Conservation (phyloP, 1,140 invertebrate genomes). For the Adelges cooleyi region DNA sequence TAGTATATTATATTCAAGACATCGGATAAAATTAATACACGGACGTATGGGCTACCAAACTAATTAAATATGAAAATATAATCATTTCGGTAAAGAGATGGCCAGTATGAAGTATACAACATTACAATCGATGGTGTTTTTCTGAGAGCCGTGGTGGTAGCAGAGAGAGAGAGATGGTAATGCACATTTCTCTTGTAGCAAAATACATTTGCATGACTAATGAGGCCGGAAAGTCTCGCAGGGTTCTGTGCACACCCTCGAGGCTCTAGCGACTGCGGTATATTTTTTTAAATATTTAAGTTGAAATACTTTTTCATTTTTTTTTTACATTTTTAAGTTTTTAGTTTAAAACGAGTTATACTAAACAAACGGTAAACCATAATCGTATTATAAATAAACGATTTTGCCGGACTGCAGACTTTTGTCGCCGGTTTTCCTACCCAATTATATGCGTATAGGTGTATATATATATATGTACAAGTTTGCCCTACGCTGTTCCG, state of each 20-base stretch:
- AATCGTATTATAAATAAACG: slow-evolving; percentile 17
- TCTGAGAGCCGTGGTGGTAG: too few relatives aligned
- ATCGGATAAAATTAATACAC: too few relatives aligned
- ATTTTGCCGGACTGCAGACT: slow-evolving; percentile 6
- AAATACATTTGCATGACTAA: slow-evolving; percentile 18
- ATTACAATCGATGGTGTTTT: too few relatives aligned
- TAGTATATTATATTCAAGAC: too few relatives aligned
- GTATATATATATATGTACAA: neutral
- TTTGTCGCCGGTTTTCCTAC: neutral
- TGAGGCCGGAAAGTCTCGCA: neutral
- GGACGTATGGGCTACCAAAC: too few relatives aligned
- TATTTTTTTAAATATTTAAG: slow-evolving; percentile 3
- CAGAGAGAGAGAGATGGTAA: too few relatives aligned
- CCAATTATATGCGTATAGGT: neutral
- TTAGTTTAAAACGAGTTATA: slow-evolving; percentile 1
- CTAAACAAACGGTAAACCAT: neutral
- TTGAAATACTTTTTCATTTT: neutral
- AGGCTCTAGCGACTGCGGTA: neutral
- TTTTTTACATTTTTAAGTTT: slow-evolving; percentile 6
- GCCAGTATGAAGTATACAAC: too few relatives aligned
- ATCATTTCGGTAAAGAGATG: too few relatives aligned
- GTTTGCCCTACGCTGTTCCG: neutral
- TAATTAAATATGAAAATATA: too few relatives aligned
- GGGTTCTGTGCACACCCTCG: neutral
- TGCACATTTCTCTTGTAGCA: too few relatives aligned